A percentile compares a stretch with the other conserved stretches of the same genome.
phyloP scores from a whole-genome alignment of 2,797 vertebrate genomes.

The Enteromius thamalakanensis region DNA sequence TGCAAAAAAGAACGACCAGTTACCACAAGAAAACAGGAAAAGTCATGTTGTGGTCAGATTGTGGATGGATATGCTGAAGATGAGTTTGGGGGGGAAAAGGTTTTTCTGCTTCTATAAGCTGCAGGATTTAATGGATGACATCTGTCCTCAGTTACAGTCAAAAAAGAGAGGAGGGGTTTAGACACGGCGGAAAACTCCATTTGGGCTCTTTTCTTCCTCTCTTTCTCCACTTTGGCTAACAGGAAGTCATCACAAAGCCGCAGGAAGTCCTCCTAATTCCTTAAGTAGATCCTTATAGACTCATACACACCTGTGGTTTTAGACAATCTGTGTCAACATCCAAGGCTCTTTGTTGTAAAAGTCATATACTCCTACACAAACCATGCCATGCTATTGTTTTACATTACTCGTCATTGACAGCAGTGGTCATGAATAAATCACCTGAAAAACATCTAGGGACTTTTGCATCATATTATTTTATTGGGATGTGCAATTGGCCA shows the following conservation, averaged over 20 bases:
- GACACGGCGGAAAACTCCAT: slow-evolving; percentile 43
- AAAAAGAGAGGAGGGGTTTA: slow-evolving; percentile 52
- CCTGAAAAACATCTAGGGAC: not conserved
- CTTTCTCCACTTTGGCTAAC: slow-evolving; percentile 2
- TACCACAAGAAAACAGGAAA: slow-evolving; percentile 58
- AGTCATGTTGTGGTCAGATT: slow-evolving; percentile 70
- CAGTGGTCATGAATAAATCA: slow-evolving; percentile 2
- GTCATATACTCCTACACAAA: not conserved
- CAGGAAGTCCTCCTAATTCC: slow-evolving; percentile 26
- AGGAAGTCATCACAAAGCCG: slow-evolving; percentile 49
- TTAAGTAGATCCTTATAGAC: slow-evolving; percentile 42
- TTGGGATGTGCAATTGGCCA: slow-evolving; percentile 8
- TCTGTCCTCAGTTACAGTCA: slow-evolving; percentile 70
- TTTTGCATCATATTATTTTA: slow-evolving; percentile 31
- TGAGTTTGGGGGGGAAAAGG: slow-evolving; percentile 37
- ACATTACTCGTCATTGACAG: not conserved
- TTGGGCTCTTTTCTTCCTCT: slow-evolving; percentile 5
- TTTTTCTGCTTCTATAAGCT: slow-evolving; percentile 49
- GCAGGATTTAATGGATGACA: slow-evolving; percentile 73
- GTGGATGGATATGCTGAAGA: slow-evolving; percentile 63
- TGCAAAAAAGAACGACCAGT: slow-evolving; percentile 63
- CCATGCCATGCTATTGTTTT: not conserved
- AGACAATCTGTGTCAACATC: not conserved
- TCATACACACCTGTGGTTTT: slow-evolving; percentile 6
- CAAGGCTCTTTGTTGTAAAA: not conserved